These are phyloP conservation scores for mouse (Mus musculus) DNA, from an alignment of 2,113 vertebrate genomes.

Conservation along the genomic window DNA sequence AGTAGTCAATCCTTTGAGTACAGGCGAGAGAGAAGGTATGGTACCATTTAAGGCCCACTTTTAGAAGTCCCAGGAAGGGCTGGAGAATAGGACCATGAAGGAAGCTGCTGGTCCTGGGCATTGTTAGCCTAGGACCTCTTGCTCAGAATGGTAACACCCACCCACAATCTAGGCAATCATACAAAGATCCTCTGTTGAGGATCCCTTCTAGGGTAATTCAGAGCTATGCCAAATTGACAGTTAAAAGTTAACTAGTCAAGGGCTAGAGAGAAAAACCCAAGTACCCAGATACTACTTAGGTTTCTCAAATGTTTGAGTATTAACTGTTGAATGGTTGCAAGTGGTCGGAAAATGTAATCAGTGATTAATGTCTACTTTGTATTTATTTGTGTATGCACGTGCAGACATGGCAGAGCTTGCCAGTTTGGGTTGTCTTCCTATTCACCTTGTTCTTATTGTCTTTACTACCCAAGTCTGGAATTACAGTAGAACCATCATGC, in stretches of 20 bases:
- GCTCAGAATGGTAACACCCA: neutral
- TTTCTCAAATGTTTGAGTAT: neutral
- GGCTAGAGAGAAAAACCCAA: neutral
- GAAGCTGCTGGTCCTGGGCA: neutral
- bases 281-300: neutral
- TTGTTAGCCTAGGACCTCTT: neutral
- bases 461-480: neutral
- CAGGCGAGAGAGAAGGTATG: neutral
- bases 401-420: neutral
- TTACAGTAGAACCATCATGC: neutral
- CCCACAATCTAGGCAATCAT: neutral
- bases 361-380: neutral
- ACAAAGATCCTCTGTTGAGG: neutral
- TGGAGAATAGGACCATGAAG: neutral
- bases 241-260: neutral
- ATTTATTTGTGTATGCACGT: neutral
- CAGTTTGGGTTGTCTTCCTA: neutral
- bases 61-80: neutral
- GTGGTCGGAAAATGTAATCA: neutral
- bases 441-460: neutral
- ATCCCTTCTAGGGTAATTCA: neutral
- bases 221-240: neutral
- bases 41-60: neutral
- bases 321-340: neutral
- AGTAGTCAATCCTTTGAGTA: neutral